Evolutionary conservation across 2,113 vertebrate genomes (phyloP), one percentile per base, ranked within the genome.

Genomic region (Paradoxurus hermaphroditus): DNA sequence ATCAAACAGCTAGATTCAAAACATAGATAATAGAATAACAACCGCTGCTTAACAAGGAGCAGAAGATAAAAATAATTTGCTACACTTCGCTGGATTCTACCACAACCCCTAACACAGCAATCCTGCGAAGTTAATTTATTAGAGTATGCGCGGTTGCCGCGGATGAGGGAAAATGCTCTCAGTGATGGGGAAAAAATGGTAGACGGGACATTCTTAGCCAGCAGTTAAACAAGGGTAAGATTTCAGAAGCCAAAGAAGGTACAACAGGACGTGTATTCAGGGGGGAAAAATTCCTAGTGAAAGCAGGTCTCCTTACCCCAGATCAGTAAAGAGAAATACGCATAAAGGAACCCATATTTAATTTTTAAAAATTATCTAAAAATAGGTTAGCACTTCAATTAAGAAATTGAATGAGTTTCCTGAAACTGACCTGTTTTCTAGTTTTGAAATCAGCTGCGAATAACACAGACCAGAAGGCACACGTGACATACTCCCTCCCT

Each of bases 11-110:
- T 63, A 95, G 14, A 67, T 96, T 93, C 75, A 91, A 90, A 98
- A 87, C 88, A 95, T 9, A 98, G 92, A 97, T 97, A 96, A 91
- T 2, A 96, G 91, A 96, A 91, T 90, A 98, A 85, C 92, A 97
- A 96, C 77, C 9, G 0, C 73, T 96, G 84, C 96, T 94, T 70
- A 97, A 94, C 94, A 97, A 59, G 34, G 90, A 97, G 63, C 73
- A 95, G 86, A 18, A 72, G 92, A 88, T 86, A 97, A 98, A 96
- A 97, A 72, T 92, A 98, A 93, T 78, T 85, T 97, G 63, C 51
- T 94, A 83, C 21, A 89, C 73, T 83, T 92, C 41, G 0, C 67
- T 63, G 81, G 27, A 36, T 95, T 95, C 92, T 70, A 89, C 62
- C 68, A 63, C 67, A 68, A 53, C 18, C 65, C 98, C 95, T 91